Conservation (phyloP, 2,888 invertebrate genomes). For the Adelphocoris suturalis region DNA sequence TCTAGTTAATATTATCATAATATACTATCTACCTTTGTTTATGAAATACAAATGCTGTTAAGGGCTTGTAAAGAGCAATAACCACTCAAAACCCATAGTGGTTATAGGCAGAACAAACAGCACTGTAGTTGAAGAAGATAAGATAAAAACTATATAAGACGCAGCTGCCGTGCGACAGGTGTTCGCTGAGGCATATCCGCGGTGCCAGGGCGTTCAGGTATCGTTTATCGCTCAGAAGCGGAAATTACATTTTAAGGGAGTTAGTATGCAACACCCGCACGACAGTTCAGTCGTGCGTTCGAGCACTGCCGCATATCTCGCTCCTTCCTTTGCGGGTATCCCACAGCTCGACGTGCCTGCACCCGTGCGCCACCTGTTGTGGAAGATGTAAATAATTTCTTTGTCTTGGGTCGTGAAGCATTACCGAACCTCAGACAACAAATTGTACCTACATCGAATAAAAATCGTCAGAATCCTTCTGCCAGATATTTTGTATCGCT, state of each 20-base stretch:
- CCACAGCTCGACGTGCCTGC: neutral
- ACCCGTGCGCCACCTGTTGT: neutral
- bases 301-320: conserved; percentile 6
- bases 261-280: conserved; percentile 34
- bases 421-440: too few relatives aligned
- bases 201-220: neutral
- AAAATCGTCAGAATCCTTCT: too few relatives aligned
- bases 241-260: neutral
- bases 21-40: too few relatives aligned
- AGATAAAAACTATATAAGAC: neutral
- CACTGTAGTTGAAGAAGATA: neutral
- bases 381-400: neutral
- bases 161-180: neutral
- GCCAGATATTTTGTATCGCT: too few relatives aligned
- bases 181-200: neutral
- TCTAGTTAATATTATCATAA: too few relatives aligned
- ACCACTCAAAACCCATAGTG: too few relatives aligned
- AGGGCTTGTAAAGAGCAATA: too few relatives aligned
- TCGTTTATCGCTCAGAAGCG: conserved; percentile 1
- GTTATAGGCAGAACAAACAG: too few relatives aligned
- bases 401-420: neutral
- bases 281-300: conserved; percentile 41
- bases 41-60: too few relatives aligned
- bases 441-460: too few relatives aligned
- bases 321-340: neutral